Conservation (phyloP, 1,140 invertebrate genomes). For the Trypoxylus dichotomus region DNA sequence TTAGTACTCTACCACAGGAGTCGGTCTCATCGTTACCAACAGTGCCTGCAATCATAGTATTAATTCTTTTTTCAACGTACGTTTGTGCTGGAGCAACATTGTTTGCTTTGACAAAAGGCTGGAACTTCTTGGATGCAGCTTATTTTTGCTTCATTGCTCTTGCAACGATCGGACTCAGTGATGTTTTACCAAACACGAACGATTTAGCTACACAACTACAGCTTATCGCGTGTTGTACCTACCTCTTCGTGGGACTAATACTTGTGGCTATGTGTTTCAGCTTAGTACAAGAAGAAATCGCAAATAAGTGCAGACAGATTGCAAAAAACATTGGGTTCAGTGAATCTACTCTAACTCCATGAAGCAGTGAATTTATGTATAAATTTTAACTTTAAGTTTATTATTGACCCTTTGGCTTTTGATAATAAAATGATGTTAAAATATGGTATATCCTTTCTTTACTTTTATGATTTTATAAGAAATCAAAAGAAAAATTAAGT, state of each 20-base stretch:
- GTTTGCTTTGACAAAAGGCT: conserved; percentile 73
- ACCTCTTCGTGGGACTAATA: conserved; percentile 84
- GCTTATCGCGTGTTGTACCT: conserved; percentile 81
- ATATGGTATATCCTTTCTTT: no score
- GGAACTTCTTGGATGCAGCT: conserved; percentile 79
- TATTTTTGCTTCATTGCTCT: conserved; percentile 90
- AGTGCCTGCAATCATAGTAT: conserved; percentile 72
- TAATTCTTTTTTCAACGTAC: conserved; percentile 70
- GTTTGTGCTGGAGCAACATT: conserved; percentile 71
- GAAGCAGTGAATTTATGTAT: not conserved
- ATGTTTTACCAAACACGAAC: conserved; percentile 69
- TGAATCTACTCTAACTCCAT: not conserved
- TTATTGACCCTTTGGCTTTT: no score
- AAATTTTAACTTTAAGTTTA: not conserved
- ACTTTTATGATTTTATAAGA: no score
- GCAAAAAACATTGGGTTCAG: conserved; percentile 43
- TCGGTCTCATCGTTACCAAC: conserved; percentile 44
- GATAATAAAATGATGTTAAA: no score
- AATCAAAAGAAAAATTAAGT: no score
- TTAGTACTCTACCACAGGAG: conserved; percentile 11
- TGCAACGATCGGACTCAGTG: conserved; percentile 84
- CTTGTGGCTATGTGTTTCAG: conserved; percentile 92
- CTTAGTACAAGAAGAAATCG: conserved; percentile 87
- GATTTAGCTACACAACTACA: conserved; percentile 68
- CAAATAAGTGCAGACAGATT: conserved; percentile 66